Evolutionary conservation across 1,140 invertebrate genomes (phyloP).

Genomic region (Trichomalopsis sarcophagae): DNA sequence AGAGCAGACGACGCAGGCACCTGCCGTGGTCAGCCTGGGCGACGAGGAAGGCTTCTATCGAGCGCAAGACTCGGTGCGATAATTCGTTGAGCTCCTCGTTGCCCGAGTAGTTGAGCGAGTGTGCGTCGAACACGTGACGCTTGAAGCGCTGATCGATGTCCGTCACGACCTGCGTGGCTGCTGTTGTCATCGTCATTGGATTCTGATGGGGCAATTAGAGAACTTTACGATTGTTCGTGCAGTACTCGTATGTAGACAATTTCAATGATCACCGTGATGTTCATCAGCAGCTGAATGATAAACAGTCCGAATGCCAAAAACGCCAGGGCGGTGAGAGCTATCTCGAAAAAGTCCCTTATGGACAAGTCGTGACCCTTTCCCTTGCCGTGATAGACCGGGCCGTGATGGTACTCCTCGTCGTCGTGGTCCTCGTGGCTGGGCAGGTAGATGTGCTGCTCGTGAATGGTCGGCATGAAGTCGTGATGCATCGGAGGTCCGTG

Average conservation of each 20-base stretch:
- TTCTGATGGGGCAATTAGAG: constrained; percentile 42
- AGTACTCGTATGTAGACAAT: too few relatives aligned
- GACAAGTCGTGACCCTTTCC: constrained; percentile 75
- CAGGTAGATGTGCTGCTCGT: constrained; percentile 69
- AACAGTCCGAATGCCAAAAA: constrained; percentile 88
- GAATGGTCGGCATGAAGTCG: constrained; percentile 62
- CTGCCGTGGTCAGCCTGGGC: constrained; percentile 71
- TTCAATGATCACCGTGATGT: constrained; percentile 67
- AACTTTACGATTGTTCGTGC: too few relatives aligned
- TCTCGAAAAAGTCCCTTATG: constrained; percentile 84
- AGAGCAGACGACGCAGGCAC: constrained; percentile 79
- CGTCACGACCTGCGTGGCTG: constrained; percentile 45
- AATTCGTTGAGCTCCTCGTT: constrained; percentile 75
- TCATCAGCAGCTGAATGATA: constrained; percentile 83
- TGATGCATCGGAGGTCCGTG: constrained; percentile 29
- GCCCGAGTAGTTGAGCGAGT: constrained; percentile 54
- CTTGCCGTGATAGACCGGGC: constrained; percentile 67
- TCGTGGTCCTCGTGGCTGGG: constrained; percentile 61
- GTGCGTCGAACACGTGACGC: constrained; percentile 56
- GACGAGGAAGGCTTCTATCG: constrained; percentile 75
- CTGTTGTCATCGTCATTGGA: constrained; percentile 54
- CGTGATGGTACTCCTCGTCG: constrained; percentile 60
- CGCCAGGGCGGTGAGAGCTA: constrained; percentile 85
- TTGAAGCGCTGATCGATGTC: constrained; percentile 59
- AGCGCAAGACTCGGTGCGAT: constrained; percentile 74